Conservation (phyloP, 2,797 vertebrate species). For the Coreius guichenoti region DNA sequence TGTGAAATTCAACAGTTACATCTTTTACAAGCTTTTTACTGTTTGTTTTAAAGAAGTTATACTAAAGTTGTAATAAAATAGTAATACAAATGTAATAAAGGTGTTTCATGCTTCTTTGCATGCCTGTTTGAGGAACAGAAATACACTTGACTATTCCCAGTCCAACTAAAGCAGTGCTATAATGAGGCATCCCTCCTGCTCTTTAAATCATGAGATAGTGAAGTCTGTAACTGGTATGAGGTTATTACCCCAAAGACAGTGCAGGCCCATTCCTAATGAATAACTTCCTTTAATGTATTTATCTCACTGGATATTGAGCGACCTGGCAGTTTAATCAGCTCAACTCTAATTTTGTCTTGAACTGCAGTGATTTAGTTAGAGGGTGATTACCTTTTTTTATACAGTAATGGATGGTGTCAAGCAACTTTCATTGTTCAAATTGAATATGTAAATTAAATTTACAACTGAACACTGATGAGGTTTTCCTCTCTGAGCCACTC, state of each 20-base stretch:
- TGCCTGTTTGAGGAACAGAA: background rate
- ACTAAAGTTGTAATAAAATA: background rate
- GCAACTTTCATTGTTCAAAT: slow-evolving; percentile 22
- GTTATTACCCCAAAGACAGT: slow-evolving; percentile 13
- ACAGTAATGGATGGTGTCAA: slow-evolving; percentile 6
- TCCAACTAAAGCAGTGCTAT: background rate
- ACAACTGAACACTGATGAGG: background rate
- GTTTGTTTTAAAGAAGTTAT: background rate
- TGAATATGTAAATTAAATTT: background rate
- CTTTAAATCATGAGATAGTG: slow-evolving; percentile 5
- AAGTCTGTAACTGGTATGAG: slow-evolving; percentile 7
- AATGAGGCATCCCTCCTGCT: background rate
- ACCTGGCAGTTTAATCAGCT: background rate
- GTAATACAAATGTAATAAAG: background rate
- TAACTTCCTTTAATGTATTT: slow-evolving; percentile 18
- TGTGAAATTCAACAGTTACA: background rate
- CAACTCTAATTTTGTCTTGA: slow-evolving; percentile 3
- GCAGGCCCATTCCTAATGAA: background rate
- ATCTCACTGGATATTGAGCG: slow-evolving; percentile 8
- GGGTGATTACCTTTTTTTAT: background rate
- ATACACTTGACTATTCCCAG: background rate
- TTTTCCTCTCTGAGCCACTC: background rate
- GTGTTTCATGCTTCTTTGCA: background rate
- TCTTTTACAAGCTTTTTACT: background rate
- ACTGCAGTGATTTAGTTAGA: background rate